Conservation (phyloP, 1,140 invertebrate genomes). For the Hermetia illucens region DNA sequence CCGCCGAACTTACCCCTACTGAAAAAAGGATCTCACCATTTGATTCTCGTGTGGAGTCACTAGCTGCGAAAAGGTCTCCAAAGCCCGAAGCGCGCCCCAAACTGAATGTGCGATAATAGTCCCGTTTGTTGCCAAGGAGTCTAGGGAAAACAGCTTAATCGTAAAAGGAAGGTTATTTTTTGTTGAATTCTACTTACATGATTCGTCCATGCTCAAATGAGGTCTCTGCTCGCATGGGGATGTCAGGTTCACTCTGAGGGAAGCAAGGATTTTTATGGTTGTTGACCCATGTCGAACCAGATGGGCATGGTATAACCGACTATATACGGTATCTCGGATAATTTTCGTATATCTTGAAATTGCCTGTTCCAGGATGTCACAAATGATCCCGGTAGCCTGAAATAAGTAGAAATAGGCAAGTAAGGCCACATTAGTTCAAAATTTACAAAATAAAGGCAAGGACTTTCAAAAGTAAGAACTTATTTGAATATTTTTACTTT, state of each 20-base stretch:
- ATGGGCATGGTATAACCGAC: not conserved
- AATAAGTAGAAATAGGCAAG: slow-evolving; percentile 1
- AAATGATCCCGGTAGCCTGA: slow-evolving; percentile 8
- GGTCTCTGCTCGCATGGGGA: slow-evolving; percentile 41
- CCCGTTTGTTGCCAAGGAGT: slow-evolving; percentile 25
- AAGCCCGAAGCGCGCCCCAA: slow-evolving; percentile 61
- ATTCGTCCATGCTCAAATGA: slow-evolving; percentile 47
- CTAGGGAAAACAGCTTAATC: slow-evolving; percentile 18
- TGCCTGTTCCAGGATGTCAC: slow-evolving; percentile 20
- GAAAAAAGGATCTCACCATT: slow-evolving; percentile 30
- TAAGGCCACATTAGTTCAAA: too few species aligned
- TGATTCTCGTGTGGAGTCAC: slow-evolving; percentile 30
- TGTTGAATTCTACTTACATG: slow-evolving; percentile 37
- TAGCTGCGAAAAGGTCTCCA: slow-evolving; percentile 65
- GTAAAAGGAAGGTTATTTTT: slow-evolving; percentile 2
- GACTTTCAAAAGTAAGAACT: too few species aligned
- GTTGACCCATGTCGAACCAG: slow-evolving; percentile 10
- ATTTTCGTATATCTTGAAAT: slow-evolving; percentile 18
- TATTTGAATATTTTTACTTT: too few species aligned
- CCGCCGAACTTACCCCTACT: too few species aligned
- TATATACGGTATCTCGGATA: not conserved
- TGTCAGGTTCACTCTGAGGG: slow-evolving; percentile 35
- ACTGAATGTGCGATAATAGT: slow-evolving; percentile 34
- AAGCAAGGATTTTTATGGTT: slow-evolving; percentile 29
- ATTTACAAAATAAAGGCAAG: too few species aligned